Evolutionary conservation across 2,797 vertebrate genomes (phyloP).

Genomic region (Sebastes trivittatus): DNA sequence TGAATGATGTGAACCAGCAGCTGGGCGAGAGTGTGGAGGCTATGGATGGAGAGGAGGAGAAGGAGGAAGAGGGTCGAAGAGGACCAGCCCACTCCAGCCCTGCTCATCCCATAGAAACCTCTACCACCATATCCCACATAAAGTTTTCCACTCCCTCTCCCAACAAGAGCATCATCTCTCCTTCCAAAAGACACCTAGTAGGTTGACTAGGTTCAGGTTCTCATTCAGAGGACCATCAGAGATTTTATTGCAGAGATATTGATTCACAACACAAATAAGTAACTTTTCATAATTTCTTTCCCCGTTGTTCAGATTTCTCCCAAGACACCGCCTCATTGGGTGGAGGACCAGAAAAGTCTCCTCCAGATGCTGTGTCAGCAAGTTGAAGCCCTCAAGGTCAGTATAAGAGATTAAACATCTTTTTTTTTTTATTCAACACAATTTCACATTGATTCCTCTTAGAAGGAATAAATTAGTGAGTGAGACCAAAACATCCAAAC

Average conservation of each 20-base stretch:
- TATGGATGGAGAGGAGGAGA: slow-evolving; percentile 73
- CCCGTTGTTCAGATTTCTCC: slow-evolving; percentile 87
- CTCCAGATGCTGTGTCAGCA: slow-evolving; percentile 96
- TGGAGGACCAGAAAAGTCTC: slow-evolving; percentile 94
- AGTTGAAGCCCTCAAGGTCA: slow-evolving; percentile 96
- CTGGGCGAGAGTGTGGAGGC: slow-evolving; percentile 86
- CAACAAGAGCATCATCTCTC: slow-evolving; percentile 87
- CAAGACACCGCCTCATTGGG: slow-evolving; percentile 95
- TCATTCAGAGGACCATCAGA: neutral
- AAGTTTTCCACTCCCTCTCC: slow-evolving; percentile 91
- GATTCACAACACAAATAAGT: neutral
- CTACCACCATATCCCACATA: slow-evolving; percentile 75
- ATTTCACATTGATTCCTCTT: neutral
- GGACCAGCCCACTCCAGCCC: slow-evolving; percentile 82
- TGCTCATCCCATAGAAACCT: slow-evolving; percentile 77
- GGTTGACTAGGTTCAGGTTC: neutral
- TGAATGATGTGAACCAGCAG: slow-evolving; percentile 92
- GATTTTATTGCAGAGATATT: neutral
- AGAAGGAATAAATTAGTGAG: neutral
- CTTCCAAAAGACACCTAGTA: slow-evolving; percentile 92
- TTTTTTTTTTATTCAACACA: neutral
- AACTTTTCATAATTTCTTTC: neutral
- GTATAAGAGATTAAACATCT: neutral
- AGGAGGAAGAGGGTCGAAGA: slow-evolving; percentile 49
- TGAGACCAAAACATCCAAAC: neutral